Evolutionary conservation across 2,113 vertebrate species (phyloP), one percentile per base, ranked within the genome.

Genomic region (Morone chrysops): DNA sequence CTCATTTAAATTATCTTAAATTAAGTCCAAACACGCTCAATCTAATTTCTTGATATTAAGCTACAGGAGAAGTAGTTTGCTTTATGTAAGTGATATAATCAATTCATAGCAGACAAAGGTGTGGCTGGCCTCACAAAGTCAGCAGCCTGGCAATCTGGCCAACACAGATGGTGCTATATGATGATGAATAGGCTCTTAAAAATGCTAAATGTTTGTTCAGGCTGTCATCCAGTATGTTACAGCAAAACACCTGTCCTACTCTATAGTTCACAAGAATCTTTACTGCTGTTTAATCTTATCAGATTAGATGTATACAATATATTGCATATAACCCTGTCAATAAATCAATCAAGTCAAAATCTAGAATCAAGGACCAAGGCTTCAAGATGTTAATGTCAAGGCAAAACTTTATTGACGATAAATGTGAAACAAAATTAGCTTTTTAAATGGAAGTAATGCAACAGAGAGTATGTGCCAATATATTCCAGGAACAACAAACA

Each of bases 91-190:
- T 70, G 36, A 53, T 59, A 54, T 65, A 50, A 63, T 59, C 38
- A 17, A 41, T 47, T 45, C 4, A 13, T 18, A 69, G 61, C 38
- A 68, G 50, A 68, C 5, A 13, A 69, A 17, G 8, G 36, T 70
- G 57, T 53, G 79, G 31, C 40, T 74, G 50, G 9, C 54, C 67
- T 61, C 54, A 61, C 43, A 78, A 66, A 43, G 11, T 0, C 43
- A 31, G 36, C 18, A 63, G 61, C 16, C 56, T 40, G 31, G 50
- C 48, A 84, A 76, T 80, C 43, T 84, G 75, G 70, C 13, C 48
- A 8, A n/a, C 67, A 80, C 83, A 90, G 87, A 86, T 89, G 83
- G 83, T 81, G 41, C 69, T 59, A 50, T 79, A 81, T 80, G 57
- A 86, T 84, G 83, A 85, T 67, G 51, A 88, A 82, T 80, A 41